Conservation (phyloP, 2,797 vertebrate species). For the Tragopan temminckii region DNA sequence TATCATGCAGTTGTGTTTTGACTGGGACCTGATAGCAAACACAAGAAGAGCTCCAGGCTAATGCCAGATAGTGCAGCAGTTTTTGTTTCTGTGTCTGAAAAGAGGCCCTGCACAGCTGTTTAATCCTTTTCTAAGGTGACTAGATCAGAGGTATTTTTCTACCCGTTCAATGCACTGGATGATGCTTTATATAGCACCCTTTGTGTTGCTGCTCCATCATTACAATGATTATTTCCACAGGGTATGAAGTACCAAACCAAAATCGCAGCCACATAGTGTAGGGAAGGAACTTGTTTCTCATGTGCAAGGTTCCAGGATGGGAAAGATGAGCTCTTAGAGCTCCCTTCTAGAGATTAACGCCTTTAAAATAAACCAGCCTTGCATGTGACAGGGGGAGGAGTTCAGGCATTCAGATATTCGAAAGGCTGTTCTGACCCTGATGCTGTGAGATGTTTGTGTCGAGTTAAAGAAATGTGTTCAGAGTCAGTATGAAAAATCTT, state of each 20-base stretch:
- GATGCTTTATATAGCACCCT: not conserved
- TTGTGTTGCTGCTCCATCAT: constrained; percentile 12
- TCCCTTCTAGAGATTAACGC: not conserved
- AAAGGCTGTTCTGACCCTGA: not conserved
- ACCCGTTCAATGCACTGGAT: not conserved
- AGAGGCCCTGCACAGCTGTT: not conserved
- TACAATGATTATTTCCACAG: not conserved
- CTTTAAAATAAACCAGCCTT: constrained; percentile 26
- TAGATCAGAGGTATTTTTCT: not conserved
- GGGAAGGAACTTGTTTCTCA: not conserved
- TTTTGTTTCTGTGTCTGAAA: not conserved
- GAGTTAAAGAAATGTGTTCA: not conserved
- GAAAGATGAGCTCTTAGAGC: not conserved
- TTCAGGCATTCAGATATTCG: not conserved
- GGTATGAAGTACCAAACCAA: not conserved
- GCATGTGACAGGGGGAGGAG: not conserved
- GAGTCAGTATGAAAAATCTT: not conserved
- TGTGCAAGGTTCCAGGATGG: not conserved
- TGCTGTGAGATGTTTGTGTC: not conserved
- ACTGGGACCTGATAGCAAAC: not conserved
- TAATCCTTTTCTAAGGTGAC: not conserved
- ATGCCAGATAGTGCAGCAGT: not conserved
- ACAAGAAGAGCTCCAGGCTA: not conserved
- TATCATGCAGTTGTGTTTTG: constrained; percentile 1
- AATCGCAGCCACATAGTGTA: not conserved